Evolutionary conservation across 2,797 vertebrate genomes (phyloP), one percentile per base, ranked within the genome.

Genomic region (Parauchenoglanis ngamensis): DNA sequence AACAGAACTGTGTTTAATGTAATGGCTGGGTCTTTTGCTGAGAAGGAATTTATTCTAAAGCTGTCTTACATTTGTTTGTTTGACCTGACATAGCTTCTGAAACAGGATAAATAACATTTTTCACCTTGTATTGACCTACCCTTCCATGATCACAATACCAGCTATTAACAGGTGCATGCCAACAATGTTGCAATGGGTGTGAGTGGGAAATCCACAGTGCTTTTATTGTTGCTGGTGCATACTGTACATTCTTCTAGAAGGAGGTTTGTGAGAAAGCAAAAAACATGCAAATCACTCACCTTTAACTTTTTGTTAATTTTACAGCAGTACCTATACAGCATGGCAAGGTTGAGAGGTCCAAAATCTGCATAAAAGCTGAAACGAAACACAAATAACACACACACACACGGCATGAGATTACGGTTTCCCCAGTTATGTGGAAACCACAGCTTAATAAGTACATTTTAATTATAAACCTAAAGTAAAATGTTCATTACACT

Each of bases 301-400:
- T 99, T 99, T 52, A 99, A 94, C 89, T 99, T 99, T 94, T 99
- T 99, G 95, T 97, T 99, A 89, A 99, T 96, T 93, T 98, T 99
- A 95, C 97, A 99, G 96, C 98, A 98, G 94, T 98, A 99, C 94
- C 97, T 95, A 93, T 97, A 98, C 88, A 99, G 92, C 96, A 97
- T 96, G 83, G 97, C 97, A 94, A 99, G 93, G 93, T 98, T 98
- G 89, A 98, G 93, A 70, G 97, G 97, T 89, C 97, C 97, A 93
- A 98, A 98, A 94, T 98, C 97, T 92, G 96, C 96, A 94, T 97
- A 98, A 94, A 98, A 97, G 93, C 97, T 97, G 89, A 73, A 89
- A 89, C 35, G 73, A 25, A 85, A 77, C 70, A 59, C 12, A 87
- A 65, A 88, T 11, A 76, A 52, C 25, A 54, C 13, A 28, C 13